phyloP scores from a whole-genome alignment of 35 echinoderm and acorn worm genomes.

The Apostichopus californicus region DNA sequence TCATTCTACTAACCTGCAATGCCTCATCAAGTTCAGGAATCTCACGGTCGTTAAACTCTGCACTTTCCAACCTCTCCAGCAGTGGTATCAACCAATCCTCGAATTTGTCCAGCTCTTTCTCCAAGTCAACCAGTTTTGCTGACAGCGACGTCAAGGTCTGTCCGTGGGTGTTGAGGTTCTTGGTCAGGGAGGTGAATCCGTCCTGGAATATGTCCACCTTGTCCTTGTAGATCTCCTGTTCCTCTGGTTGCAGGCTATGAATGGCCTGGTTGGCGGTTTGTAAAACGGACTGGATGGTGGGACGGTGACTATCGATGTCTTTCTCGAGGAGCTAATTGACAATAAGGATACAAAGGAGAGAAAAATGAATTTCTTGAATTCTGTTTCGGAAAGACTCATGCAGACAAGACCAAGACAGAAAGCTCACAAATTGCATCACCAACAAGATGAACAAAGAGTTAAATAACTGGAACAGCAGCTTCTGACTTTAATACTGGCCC shows the following conservation, averaged over 20 bases:
- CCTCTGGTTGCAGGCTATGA: conserved; percentile 73
- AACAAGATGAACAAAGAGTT: too few species aligned
- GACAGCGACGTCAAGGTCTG: conserved; percentile 69
- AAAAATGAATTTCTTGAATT: neutral
- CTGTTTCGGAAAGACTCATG: too few species aligned
- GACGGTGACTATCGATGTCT: conserved; percentile 95
- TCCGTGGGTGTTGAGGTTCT: conserved; percentile 70
- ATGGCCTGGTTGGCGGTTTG: conserved; percentile 74
- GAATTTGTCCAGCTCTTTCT: conserved; percentile 82
- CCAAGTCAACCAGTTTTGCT: conserved; percentile 81
- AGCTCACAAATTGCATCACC: too few species aligned
- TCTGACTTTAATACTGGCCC: too few species aligned
- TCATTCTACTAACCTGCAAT: conserved; percentile 65
- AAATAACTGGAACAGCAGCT: too few species aligned
- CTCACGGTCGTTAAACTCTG: conserved; percentile 87
- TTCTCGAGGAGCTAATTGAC: conserved; percentile 73
- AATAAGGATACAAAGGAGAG: neutral
- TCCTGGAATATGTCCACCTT: conserved; percentile 89
- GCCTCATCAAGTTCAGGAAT: conserved; percentile 76
- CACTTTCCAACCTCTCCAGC: conserved; percentile 77
- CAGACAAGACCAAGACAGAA: too few species aligned
- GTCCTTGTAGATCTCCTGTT: conserved; percentile 66
- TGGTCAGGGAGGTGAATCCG: conserved; percentile 57
- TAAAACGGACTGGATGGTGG: conserved; percentile 86
- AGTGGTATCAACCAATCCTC: conserved; percentile 95